Evolutionary conservation across 2,797 vertebrate species (phyloP), one percentile per base, ranked within the genome.

Genomic region (Salmo trutta): DNA sequence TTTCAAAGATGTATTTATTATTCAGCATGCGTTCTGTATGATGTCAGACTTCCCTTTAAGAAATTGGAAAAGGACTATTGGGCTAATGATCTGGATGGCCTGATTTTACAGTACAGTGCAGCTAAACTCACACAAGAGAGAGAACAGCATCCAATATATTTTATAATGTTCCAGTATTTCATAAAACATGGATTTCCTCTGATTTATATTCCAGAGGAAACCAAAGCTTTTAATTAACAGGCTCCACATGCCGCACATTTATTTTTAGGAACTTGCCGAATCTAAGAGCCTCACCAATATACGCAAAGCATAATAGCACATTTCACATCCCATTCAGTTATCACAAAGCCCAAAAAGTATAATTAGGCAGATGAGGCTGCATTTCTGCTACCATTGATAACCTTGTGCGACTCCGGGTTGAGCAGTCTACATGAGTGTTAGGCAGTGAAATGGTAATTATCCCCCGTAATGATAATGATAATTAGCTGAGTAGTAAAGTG

Each of bases 391-490:
- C 88, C 90, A 93, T 91, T 94, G 93, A 93, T 93, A 93, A 92
- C 83, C 88, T 88, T 87, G 88, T 85, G 27, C 27, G 88, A 91
- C 83, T 89, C 83, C 31, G 81, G 87, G 90, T 83, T 4, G 70
- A 85, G 84, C 78, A 84, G 89, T 75, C 87, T 84, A 82, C 84
- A 86, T 82, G 70, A 24, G 84, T 87, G 86, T 89, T 84, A 88
- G 87, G 84, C 88, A 75, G 90, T 80, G 88, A 92, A 89, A 93
- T 88, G 89, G 88, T 92, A 93, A 93, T 94, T 91, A 93, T 89
- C 88, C 88, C 81, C 77, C 85, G 81, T 90, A 92, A 93, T 90
- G 91, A 92, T 93, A 92, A 93, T 74, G 87, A 92, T 93, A 92
- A 94, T 92, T 92, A 91, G 90, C 82, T 81, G 83, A 90, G 87